Percentiles rank a stretch among this genome's conserved stretches.
phyloP scores from a whole-genome alignment of 2,113 vertebrate species.

The Leucopsar rothschildi region DNA sequence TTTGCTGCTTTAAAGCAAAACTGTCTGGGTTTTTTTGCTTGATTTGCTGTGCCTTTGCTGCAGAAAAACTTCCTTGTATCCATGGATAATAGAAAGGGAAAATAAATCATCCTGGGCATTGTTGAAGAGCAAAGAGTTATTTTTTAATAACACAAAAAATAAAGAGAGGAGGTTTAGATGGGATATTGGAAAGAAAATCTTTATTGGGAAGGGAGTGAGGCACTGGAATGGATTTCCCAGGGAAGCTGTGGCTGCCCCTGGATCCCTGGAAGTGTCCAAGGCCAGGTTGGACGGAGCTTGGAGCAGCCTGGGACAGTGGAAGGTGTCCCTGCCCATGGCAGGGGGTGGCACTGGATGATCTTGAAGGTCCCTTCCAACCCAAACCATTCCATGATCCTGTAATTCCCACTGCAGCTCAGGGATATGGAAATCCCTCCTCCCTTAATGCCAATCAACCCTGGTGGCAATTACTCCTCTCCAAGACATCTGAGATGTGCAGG shows the following conservation, averaged over 20 bases:
- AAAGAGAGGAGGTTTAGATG: not conserved
- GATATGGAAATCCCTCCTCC: not conserved
- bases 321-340: not conserved
- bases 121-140: not conserved
- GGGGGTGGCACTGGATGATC: not conserved
- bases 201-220: not conserved
- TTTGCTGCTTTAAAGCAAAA: not conserved
- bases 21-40: not conserved
- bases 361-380: not conserved
- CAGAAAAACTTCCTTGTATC: not conserved
- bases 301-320: not conserved
- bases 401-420: not conserved
- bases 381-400: not conserved
- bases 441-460: fast-evolving
- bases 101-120: not conserved
- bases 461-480: not conserved
- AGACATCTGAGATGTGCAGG: fast-evolving
- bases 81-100: not conserved
- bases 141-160: not conserved
- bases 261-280: not conserved
- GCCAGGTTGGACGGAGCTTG: not conserved
- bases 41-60: not conserved
- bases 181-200: not conserved
- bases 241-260: not conserved
- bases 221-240: not conserved